Evolutionary conservation across 2,113 vertebrate species (phyloP).

Genomic region (zebrafish (Danio rerio)): GRCz12tu NC_133177.1:13037001-13037500

Average conservation of each 20-base stretch:
- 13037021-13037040: neutral
- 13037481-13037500: neutral
- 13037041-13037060: neutral
- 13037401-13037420: neutral
- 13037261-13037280: conserved; percentile 33
- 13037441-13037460: conserved; percentile 34
- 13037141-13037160: neutral
- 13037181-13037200: conserved; percentile 14
- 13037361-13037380: conserved; percentile 19
- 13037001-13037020: neutral
- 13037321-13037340: conserved; percentile 19
- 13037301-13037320: conserved; percentile 11
- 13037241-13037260: conserved; percentile 35
- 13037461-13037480: conserved; percentile 15
- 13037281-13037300: conserved; percentile 39
- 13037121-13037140: neutral
- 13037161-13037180: neutral
- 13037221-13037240: conserved; percentile 46
- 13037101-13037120: neutral
- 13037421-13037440: conserved; percentile 5
- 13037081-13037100: neutral
- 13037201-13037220: conserved; percentile 27
- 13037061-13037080: neutral
- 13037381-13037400: conserved; percentile 19
- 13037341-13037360: conserved; percentile 26